Conservation (phyloP, 2,113 vertebrate genomes). For the Phrynosoma blainvillii region DNA sequence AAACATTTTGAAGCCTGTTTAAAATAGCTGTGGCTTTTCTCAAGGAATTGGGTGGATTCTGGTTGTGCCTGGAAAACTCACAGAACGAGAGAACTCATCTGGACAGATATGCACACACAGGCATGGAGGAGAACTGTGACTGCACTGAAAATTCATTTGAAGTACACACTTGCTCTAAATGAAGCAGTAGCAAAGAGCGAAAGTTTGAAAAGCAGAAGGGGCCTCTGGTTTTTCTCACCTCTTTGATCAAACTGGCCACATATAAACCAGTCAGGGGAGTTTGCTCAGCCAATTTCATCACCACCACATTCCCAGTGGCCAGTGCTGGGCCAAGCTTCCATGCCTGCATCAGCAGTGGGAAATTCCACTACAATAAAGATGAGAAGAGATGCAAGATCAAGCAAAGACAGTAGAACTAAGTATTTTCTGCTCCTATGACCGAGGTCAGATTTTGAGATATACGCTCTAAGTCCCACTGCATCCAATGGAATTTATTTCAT, state of each 20-base stretch:
- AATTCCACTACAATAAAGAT: slow-evolving; percentile 88
- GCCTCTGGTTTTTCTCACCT: slow-evolving; percentile 75
- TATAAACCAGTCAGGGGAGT: slow-evolving; percentile 93
- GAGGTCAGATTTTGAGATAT: not conserved
- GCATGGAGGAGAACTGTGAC: not conserved
- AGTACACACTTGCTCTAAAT: no score
- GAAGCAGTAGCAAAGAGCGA: not conserved
- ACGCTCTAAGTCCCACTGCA: not conserved
- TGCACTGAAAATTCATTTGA: not conserved
- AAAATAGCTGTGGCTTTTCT: not conserved
- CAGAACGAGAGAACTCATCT: not conserved
- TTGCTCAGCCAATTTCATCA: slow-evolving; percentile 97
- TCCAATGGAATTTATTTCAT: no score
- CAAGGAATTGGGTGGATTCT: not conserved
- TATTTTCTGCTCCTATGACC: not conserved
- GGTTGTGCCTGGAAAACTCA: not conserved
- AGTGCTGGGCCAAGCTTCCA: slow-evolving; percentile 96
- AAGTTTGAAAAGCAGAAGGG: fast-evolving
- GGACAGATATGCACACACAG: no score
- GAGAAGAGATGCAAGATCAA: not conserved
- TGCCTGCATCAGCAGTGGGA: slow-evolving; percentile 92
- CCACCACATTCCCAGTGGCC: slow-evolving; percentile 94
- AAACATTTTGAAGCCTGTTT: no score
- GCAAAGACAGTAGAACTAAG: no score
- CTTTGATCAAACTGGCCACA: slow-evolving; percentile 89